A percentile compares a stretch with the other conserved stretches of the same genome.
These are phyloP conservation scores for Tonatia bakeri DNA, from an alignment of 2,113 vertebrate species.

Conservation along the genomic window DNA sequence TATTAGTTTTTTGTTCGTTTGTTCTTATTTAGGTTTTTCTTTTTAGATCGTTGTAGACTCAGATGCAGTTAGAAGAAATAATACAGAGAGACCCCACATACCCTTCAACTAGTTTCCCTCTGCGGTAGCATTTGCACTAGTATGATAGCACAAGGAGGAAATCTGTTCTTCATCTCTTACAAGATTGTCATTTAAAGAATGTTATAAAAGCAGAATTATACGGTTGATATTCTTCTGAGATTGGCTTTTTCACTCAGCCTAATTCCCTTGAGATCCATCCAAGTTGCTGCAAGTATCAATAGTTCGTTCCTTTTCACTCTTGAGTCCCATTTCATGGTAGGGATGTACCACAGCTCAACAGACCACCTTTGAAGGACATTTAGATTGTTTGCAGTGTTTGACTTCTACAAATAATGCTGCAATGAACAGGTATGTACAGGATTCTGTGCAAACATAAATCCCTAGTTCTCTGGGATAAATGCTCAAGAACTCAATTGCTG, in stretches of 20 bases:
- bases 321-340: neutral
- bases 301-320: neutral
- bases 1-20: neutral
- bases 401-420: neutral
- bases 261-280: neutral
- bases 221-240: neutral
- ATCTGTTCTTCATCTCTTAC: neutral
- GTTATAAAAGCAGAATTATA: neutral
- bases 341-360: neutral
- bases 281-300: neutral
- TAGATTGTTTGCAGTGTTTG: neutral
- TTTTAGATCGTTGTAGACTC: neutral
- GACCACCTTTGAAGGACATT: neutral
- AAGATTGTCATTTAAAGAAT: neutral
- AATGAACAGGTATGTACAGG: neutral
- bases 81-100: neutral
- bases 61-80: neutral
- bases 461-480: neutral
- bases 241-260: neutral
- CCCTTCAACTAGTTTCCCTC: neutral
- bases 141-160: neutral
- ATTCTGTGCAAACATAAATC: neutral
- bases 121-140: neutral
- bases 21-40: neutral
- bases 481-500: neutral